These are phyloP conservation scores for Lottia gigantea DNA, from an alignment of 2,888 invertebrate genomes.

Conservation along the genomic window DNA sequence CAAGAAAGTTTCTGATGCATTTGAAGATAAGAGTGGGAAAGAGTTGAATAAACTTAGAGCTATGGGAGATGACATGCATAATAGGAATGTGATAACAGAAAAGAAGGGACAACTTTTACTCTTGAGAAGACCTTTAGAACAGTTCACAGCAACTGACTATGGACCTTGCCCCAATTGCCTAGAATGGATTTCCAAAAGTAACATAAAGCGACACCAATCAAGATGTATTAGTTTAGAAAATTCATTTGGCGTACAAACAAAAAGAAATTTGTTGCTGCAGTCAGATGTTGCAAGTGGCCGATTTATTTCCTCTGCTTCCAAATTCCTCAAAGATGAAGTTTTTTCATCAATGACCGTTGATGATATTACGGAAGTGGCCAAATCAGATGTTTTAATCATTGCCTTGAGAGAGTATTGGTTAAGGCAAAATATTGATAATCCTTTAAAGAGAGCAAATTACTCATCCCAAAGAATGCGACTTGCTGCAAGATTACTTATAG, in stretches of 20 bases:
- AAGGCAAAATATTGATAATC: conserved; percentile 1
- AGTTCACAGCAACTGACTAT: conserved; percentile 20
- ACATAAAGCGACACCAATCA: conserved; percentile 18
- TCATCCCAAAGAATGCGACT: conserved; percentile 2
- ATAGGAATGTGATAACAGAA: conserved; percentile 14
- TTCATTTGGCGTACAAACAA: neutral
- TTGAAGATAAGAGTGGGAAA: neutral
- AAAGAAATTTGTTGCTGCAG: neutral
- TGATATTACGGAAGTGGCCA: neutral
- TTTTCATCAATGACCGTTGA: neutral
- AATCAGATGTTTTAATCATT: neutral
- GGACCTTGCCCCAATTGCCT: conserved; percentile 25
- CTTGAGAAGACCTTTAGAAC: conserved; percentile 14
- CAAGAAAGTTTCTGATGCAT: neutral
- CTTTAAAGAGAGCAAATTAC: neutral
- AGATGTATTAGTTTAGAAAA: conserved; percentile 7
- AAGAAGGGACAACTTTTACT: conserved; percentile 20
- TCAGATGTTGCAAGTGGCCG: conserved; percentile 10
- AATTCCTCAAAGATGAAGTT: neutral
- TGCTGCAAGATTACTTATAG: conserved; percentile 4
- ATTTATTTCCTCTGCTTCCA: neutral
- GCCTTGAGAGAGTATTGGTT: neutral
- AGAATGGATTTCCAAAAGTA: conserved; percentile 19
- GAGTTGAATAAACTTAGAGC: neutral
- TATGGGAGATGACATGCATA: conserved; percentile 23